Evolutionary conservation across 2,888 invertebrate species (phyloP).

Genomic region (Phortica magna): DNA sequence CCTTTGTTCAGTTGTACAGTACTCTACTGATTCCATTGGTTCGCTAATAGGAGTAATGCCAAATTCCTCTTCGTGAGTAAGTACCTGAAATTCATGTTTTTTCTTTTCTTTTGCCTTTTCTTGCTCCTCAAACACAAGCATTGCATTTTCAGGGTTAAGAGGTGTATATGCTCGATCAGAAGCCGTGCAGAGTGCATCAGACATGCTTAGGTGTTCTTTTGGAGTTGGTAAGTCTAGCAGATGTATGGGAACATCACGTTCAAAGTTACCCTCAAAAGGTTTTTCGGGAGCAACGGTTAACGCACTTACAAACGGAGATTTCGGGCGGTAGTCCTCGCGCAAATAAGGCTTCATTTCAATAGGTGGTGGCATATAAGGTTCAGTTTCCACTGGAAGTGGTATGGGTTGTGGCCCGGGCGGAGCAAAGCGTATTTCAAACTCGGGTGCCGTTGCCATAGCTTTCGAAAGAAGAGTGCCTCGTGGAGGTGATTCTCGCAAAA

Average conservation of each 20-base stretch:
- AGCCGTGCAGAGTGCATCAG: constrained; percentile 82
- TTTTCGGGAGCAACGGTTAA: constrained; percentile 84
- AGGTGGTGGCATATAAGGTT: constrained; percentile 84
- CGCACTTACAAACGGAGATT: constrained; percentile 84
- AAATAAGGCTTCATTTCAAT: constrained; percentile 80
- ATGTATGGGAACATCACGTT: constrained; percentile 78
- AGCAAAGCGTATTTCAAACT: constrained; percentile 70
- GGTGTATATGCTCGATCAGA: constrained; percentile 82
- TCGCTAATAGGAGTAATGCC: constrained; percentile 56
- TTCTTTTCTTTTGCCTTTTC: constrained; percentile 68
- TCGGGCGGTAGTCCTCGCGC: constrained; percentile 77
- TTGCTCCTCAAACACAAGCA: constrained; percentile 68
- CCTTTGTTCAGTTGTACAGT: constrained; percentile 58
- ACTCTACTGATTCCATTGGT: constrained; percentile 60
- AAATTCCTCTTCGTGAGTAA: constrained; percentile 70
- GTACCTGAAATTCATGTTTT: constrained; percentile 74
- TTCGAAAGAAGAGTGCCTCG: constrained; percentile 79
- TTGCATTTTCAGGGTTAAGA: constrained; percentile 79
- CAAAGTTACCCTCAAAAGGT: constrained; percentile 79
- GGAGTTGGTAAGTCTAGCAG: constrained; percentile 76
- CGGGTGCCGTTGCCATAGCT: constrained; percentile 77
- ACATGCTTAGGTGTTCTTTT: constrained; percentile 80
- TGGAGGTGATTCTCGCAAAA: constrained; percentile 76
- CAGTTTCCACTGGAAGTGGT: constrained; percentile 83
- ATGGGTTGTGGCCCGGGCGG: constrained; percentile 78